Conservation (phyloP, 2,888 invertebrate genomes). For the Lochmaea capreae region DNA sequence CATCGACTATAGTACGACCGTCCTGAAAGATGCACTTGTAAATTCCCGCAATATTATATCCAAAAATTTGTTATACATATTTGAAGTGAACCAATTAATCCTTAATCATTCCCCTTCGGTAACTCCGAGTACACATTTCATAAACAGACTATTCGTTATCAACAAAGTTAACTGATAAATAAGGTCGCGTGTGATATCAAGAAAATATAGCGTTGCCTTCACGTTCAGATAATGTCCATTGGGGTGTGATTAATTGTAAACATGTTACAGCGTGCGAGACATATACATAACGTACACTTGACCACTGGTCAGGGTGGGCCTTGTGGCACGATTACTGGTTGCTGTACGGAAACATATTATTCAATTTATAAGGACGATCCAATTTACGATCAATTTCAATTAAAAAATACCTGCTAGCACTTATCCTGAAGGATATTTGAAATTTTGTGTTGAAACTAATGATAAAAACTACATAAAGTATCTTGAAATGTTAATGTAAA, state of each 20-base stretch:
- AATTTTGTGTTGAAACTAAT: no score
- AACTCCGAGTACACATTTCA: not conserved
- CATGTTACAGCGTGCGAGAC: conserved; percentile 42
- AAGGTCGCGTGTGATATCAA: conserved; percentile 56
- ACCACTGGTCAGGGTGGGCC: conserved; percentile 15
- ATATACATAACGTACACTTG: conserved; percentile 25
- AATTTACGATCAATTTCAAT: not conserved
- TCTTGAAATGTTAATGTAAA: no score
- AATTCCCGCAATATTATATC: no score
- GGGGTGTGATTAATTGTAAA: conserved; percentile 55
- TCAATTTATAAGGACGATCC: not conserved
- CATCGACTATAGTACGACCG: no score
- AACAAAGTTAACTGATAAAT: conserved; percentile 48
- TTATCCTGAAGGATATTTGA: no score
- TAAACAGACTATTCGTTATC: not conserved
- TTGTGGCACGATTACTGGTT: not conserved
- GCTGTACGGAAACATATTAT: not conserved
- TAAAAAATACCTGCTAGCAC: not conserved
- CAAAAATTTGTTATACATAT: no score
- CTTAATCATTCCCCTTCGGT: not conserved
- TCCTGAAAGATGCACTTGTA: no score
- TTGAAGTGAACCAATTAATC: no score
- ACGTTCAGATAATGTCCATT: conserved; percentile 49
- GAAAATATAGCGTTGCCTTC: conserved; percentile 50
- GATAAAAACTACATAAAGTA: no score